Evolutionary conservation across 2,888 invertebrate genomes (phyloP).

Genomic region (Callosobruchus maculatus): DNA sequence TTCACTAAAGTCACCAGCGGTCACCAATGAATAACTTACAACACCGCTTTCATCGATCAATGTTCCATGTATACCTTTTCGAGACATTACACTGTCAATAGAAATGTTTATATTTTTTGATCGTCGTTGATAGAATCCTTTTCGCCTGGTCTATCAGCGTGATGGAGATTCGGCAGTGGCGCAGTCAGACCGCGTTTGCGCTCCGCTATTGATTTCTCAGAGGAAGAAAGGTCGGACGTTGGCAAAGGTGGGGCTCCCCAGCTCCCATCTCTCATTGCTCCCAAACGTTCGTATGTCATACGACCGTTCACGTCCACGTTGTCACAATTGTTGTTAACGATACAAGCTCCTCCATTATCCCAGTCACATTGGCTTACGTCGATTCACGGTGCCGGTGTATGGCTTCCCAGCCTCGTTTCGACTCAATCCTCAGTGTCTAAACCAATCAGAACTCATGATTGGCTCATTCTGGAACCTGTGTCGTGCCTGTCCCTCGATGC

Average conservation of each 20-base stretch:
- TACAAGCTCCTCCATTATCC: conserved; percentile 17
- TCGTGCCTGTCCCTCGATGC: conserved; percentile 95
- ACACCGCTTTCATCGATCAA: no score
- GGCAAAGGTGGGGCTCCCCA: conserved; percentile 40
- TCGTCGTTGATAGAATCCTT: not conserved
- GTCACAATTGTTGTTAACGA: not conserved
- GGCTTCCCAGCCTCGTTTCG: conserved; percentile 32
- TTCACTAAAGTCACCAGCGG: no score
- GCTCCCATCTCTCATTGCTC: conserved; percentile 2
- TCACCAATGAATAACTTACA: no score
- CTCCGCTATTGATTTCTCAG: conserved; percentile 37
- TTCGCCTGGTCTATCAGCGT: not conserved
- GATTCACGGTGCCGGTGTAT: conserved; percentile 25
- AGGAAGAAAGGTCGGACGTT: conserved; percentile 19
- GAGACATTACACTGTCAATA: no score
- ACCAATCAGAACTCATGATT: conserved; percentile 69
- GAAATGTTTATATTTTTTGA: no score
- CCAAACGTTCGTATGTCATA: conserved; percentile 16
- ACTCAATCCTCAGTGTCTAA: conserved; percentile 26
- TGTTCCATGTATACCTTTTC: no score
- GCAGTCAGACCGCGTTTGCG: conserved; percentile 36
- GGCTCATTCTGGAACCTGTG: conserved; percentile 97
- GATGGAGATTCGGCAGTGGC: conserved; percentile 6
- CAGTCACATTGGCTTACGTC: conserved; percentile 4
- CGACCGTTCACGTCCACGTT: conserved; percentile 13